Evolutionary conservation across 2,113 vertebrate genomes (phyloP), one percentile per base, ranked within the genome.

Genomic region (Syngnathoides biaculeatus): DNA sequence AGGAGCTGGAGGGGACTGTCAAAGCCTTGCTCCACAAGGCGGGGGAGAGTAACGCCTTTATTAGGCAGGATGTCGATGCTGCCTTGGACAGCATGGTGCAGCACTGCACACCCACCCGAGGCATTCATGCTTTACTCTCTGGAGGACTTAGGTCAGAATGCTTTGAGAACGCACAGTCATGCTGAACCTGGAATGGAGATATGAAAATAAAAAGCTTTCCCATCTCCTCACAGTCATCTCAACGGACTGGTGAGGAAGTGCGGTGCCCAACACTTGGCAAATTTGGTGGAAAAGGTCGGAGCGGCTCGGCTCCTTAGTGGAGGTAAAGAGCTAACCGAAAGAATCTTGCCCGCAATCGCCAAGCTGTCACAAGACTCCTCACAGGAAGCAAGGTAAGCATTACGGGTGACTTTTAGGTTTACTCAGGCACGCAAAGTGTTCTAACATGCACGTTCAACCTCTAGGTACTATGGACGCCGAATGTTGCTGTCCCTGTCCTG

Each of bases 11-110:
- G 63, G 90, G 82, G 56, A 91, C 93, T 65, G 94, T 95, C 42
- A 94, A 93, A 83, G 92, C 92, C 67, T 92, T 99, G 70, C 87
- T 99, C 72, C 94, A 94, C 67, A 98, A 98, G 82, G 93, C 95
- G 20, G 93, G 93, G 52, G 95, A 98, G 87, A 90, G 90, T 48
- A 98, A 95, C 77, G 91, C 93, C 67, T 99, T 99, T 86, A 95
- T 99, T 65, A 90, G 96, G 82, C 95, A 96, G 88, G 94, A 97
- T 45, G 94, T 97, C 68, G 95, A 98, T 76, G 93, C 89, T 70
- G 94, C 97, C 0, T 80, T 99, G 80, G 92, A 92, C 81, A 90
- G 92, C 83, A 97, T 98, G 97, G 93, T 95, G 78, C 92, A 92
- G 74, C 93, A 94, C 80, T 96, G 96, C 88, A 98, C 94, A 20